Evolutionary conservation across 1,140 invertebrate species (phyloP).

Genomic region (Drosophila simulans): DNA sequence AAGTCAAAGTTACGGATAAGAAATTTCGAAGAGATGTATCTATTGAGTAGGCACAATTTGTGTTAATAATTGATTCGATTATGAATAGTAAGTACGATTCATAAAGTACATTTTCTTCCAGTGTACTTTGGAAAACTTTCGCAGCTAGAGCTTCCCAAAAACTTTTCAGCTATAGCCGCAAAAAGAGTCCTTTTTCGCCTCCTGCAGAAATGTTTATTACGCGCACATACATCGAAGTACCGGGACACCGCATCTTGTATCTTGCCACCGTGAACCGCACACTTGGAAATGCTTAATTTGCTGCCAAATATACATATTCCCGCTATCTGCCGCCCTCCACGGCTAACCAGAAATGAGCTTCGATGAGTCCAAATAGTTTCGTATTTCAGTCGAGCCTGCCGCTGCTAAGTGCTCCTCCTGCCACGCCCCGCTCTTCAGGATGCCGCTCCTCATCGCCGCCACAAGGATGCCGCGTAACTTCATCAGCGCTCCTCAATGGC

Average conservation of each 20-base stretch:
- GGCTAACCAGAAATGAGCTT: slow-evolving; percentile 43
- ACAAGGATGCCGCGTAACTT: slow-evolving; percentile 40
- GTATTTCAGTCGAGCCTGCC: slow-evolving; percentile 32
- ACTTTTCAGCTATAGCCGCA: slow-evolving; percentile 40
- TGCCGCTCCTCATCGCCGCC: neutral
- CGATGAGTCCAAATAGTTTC: slow-evolving; percentile 59
- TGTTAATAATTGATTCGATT: no score
- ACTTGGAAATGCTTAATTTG: slow-evolving; percentile 51
- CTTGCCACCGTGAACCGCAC: slow-evolving; percentile 7
- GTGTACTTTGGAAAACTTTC: slow-evolving; percentile 22
- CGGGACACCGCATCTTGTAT: slow-evolving; percentile 4
- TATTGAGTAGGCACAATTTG: no score
- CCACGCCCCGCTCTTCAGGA: neutral
- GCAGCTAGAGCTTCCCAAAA: slow-evolving; percentile 31
- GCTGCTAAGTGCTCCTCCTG: slow-evolving; percentile 40
- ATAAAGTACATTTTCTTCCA: neutral
- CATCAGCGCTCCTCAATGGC: slow-evolving; percentile 36
- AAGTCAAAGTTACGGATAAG: no score
- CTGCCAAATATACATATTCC: slow-evolving; percentile 43
- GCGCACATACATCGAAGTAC: slow-evolving; percentile 25
- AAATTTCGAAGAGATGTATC: no score
- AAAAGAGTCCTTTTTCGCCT: slow-evolving; percentile 5
- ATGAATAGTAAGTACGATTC: no score
- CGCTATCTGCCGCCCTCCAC: slow-evolving; percentile 4
- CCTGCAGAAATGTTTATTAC: slow-evolving; percentile 2